Evolutionary conservation across 1,140 invertebrate genomes (phyloP), one percentile per base, ranked within the genome.

Genomic region (Mycetomoellerius zeteki): DNA sequence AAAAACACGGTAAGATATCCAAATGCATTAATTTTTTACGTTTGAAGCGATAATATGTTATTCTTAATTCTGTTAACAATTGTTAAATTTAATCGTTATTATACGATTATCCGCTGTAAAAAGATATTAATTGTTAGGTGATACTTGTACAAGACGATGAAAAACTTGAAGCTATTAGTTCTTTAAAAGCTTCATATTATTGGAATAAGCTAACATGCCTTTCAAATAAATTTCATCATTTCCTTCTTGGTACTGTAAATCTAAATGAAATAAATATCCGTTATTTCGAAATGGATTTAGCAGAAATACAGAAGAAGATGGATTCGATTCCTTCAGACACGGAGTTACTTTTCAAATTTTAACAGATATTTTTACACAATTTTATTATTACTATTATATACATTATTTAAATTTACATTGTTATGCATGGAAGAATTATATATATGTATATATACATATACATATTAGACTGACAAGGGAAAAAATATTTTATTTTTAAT

Each of bases 51-150:
- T 37, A 37, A 37, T 37, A 37, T 6, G 5, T 37, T 8, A 37
- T 37, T 37, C 33, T 37, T 37, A 37, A 37, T 43, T 12, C 7
- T 43, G 33, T 64, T 64, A 43, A 43, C 37, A 43, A 43, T 43
- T 50, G 0, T 33, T n/a, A 3, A 16, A 10, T 27, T 16, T 58
- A 58, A 73, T 24, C 24, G 0, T 62, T 30, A 16, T 6, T 30
- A 65, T n/a, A 64, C 5, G 7, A 19, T 65, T 33, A 65, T 33
- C 14, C 12, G 0, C 2, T 62, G 0, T 65, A n/a, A 30, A 65
- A n/a, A 65, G 33, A 43, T 43, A n/a, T 65, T 65, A 65, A 65
- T 65, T 65, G n/a, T 33, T 8, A 65, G 62, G 19, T 33, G 7
- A 7, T 8, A 65, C 6, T 65, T 5, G 19, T 19, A 0, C 62